Evolutionary conservation across 2,888 invertebrate genomes (phyloP).

Genomic region (Mamestra brassicae): DNA sequence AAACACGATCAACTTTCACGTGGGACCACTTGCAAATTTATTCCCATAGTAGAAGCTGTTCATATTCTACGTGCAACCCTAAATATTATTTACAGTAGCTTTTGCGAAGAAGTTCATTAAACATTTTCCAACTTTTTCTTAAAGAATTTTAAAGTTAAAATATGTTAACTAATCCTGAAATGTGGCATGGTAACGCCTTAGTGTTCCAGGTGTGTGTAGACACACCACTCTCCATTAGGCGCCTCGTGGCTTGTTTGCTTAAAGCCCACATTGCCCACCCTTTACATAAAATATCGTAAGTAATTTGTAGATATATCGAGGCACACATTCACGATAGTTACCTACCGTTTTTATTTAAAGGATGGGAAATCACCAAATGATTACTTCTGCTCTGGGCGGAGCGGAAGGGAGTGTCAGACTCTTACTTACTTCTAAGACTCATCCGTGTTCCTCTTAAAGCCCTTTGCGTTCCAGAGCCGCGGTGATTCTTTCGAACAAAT

Average conservation of each 20-base stretch:
- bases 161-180: neutral
- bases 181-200: neutral
- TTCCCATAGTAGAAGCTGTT: neutral
- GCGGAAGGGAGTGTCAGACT: too few relatives aligned
- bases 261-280: constrained; percentile 9
- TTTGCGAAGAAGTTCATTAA: neutral
- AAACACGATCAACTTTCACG: neutral
- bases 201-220: neutral
- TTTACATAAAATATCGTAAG: constrained; percentile 33
- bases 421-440: too few relatives aligned
- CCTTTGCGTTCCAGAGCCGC: too few relatives aligned
- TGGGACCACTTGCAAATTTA: neutral
- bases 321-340: neutral
- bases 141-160: neutral
- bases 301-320: constrained; percentile 16
- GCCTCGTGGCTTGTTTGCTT: constrained; percentile 21
- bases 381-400: too few relatives aligned
- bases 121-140: neutral
- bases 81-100: too few relatives aligned
- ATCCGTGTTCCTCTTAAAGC: too few relatives aligned
- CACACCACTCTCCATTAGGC: constrained; percentile 25
- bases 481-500: too few relatives aligned
- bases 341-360: neutral
- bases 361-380: too few relatives aligned
- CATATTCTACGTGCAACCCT: neutral